These are phyloP conservation scores for Apogon hyalosoma DNA, from an alignment of 2,797 vertebrate genomes.

Conservation along the genomic window DNA sequence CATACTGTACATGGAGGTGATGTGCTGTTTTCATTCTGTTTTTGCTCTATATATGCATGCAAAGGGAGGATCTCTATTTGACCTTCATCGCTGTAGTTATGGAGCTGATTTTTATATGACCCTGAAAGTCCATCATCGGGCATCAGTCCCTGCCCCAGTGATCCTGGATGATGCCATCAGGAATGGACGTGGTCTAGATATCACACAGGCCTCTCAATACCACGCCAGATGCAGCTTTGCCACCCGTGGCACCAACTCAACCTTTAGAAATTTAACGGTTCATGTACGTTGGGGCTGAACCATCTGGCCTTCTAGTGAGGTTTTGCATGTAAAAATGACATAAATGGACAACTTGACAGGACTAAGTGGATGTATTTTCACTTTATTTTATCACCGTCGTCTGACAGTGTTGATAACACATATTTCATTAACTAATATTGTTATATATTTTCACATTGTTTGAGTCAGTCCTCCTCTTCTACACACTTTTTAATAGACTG, in stretches of 20 bases:
- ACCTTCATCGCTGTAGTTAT: slow-evolving; percentile 10
- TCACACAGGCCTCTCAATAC: slow-evolving; percentile 70
- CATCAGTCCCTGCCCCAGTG: slow-evolving; percentile 71
- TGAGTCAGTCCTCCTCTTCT: no score
- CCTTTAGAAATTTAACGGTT: slow-evolving; percentile 85
- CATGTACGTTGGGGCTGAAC: slow-evolving; percentile 77
- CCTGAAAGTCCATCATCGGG: slow-evolving; percentile 48
- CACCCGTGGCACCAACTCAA: slow-evolving; percentile 83
- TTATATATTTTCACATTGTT: no score
- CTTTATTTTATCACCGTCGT: no score
- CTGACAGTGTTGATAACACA: not conserved
- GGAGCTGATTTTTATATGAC: slow-evolving; percentile 34
- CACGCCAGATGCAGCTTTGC: slow-evolving; percentile 83
- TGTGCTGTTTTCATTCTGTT: no score
- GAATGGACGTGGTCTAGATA: slow-evolving; percentile 82
- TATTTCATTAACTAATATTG: not conserved
- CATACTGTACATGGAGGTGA: no score
- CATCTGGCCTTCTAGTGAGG: slow-evolving; percentile 80
- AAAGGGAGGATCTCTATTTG: slow-evolving; percentile 1
- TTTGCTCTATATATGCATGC: no score
- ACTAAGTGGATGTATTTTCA: not conserved
- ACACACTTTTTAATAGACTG: no score
- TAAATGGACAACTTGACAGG: slow-evolving; percentile 35
- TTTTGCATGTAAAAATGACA: slow-evolving; percentile 65
- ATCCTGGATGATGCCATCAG: slow-evolving; percentile 78